These are phyloP conservation scores for Crossaster papposus DNA, from an alignment of 53 echinoderm and acorn worm species.

Conservation along the genomic window DNA sequence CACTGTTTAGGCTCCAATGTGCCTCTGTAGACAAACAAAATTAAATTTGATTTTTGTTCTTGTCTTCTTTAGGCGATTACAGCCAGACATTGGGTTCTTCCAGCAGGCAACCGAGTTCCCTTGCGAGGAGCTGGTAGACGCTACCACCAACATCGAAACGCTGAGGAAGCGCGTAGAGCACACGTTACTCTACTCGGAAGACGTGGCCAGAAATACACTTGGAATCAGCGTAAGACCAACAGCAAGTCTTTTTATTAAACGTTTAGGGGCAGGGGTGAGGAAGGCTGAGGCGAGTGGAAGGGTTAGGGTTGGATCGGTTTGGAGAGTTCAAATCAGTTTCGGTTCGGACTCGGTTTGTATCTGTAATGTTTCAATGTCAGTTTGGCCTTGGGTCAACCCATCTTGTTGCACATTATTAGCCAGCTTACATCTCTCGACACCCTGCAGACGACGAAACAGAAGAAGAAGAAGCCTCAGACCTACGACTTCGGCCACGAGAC, in stretches of 20 bases:
- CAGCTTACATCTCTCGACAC: background rate
- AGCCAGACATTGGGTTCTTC: slow-evolving; percentile 97
- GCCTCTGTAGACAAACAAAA: too few relatives aligned
- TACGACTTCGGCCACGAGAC: slow-evolving; percentile 89
- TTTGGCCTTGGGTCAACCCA: too few relatives aligned
- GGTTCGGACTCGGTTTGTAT: too few relatives aligned
- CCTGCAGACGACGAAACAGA: slow-evolving; percentile 30
- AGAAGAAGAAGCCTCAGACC: slow-evolving; percentile 61
- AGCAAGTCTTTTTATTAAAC: too few relatives aligned
- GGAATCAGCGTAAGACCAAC: slow-evolving; percentile 71
- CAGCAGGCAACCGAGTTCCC: slow-evolving; percentile 95
- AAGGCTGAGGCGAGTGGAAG: too few relatives aligned
- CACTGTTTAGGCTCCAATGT: too few relatives aligned
- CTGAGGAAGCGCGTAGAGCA: slow-evolving; percentile 90
- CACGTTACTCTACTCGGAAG: slow-evolving; percentile 80
- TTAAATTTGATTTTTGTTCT: background rate
- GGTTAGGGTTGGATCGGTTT: too few relatives aligned
- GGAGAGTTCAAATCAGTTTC: too few relatives aligned
- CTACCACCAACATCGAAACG: slow-evolving; percentile 68
- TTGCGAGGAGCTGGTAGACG: slow-evolving; percentile 70
- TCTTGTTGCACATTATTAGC: too few relatives aligned
- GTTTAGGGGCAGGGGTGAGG: too few relatives aligned
- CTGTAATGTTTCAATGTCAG: too few relatives aligned
- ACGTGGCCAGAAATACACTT: slow-evolving; percentile 77
- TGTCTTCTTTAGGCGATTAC: slow-evolving; percentile 73